phyloP scores from a whole-genome alignment of 2,113 vertebrate species.

The Proteles cristata region DNA sequence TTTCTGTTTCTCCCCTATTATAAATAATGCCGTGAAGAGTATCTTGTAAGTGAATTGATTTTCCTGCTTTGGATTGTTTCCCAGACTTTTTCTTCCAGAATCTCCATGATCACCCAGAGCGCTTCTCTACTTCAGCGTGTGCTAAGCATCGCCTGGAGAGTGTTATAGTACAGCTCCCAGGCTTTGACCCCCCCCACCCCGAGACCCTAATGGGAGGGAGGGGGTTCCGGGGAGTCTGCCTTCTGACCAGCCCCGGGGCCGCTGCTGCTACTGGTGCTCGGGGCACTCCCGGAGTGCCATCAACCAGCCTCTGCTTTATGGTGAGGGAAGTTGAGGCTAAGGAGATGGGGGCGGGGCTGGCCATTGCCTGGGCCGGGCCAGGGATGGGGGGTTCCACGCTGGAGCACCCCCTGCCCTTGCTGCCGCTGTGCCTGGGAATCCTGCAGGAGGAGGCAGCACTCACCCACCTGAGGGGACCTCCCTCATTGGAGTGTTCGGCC shows the following conservation, averaged over 20 bases:
- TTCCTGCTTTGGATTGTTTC: background rate
- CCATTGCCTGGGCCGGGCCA: background rate
- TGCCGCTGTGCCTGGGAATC: background rate
- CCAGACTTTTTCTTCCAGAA: background rate
- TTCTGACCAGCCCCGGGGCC: background rate
- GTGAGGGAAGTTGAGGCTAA: background rate
- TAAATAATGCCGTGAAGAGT: background rate
- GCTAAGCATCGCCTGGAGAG: background rate
- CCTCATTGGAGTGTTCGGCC: background rate
- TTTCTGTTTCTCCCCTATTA: background rate
- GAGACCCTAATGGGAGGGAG: background rate
- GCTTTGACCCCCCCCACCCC: background rate
- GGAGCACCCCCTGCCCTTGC: background rate
- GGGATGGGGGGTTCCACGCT: background rate
- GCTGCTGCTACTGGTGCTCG: accelerated
- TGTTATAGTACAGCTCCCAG: background rate
- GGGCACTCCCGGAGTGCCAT: background rate
- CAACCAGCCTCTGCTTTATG: background rate
- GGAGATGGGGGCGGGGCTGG: background rate
- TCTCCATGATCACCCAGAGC: background rate
- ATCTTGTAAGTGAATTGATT: background rate
- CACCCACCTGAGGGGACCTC: background rate
- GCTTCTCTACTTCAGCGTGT: background rate
- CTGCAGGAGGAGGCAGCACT: background rate
- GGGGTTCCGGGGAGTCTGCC: accelerated